Percentiles rank a stretch among this genome's conserved stretches.
Conservation (phyloP, 2,888 invertebrate genomes). For the Mythimna vitellina region DNA sequence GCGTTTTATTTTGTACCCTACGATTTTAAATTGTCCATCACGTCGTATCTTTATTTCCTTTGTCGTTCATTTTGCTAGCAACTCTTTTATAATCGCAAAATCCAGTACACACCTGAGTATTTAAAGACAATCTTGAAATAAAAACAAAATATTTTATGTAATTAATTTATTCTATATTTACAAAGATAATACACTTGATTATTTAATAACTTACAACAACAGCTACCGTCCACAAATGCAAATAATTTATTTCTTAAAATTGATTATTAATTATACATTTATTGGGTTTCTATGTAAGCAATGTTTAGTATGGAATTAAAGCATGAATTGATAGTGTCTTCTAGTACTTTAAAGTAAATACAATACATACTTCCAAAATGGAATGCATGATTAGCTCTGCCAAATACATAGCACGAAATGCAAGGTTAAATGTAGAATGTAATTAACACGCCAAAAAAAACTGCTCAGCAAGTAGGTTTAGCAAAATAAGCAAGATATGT, state of each 20-base stretch:
- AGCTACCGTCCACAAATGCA: slow-evolving; percentile 47
- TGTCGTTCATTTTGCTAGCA: not conserved
- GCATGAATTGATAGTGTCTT: slow-evolving; percentile 22
- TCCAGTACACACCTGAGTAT: not conserved
- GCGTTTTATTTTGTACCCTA: slow-evolving; percentile 76
- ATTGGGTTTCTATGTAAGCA: slow-evolving; percentile 37
- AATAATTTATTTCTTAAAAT: slow-evolving; percentile 48
- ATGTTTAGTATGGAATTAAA: slow-evolving; percentile 31
- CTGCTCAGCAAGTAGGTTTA: not conserved
- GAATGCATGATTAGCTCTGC: slow-evolving; percentile 67
- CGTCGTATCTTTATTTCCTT: not conserved
- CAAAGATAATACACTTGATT: slow-evolving; percentile 61
- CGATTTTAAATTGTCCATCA: not conserved
- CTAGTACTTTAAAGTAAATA: slow-evolving; percentile 29
- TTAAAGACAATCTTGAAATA: slow-evolving; percentile 10
- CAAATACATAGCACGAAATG: slow-evolving; percentile 50
- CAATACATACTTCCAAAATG: slow-evolving; percentile 56
- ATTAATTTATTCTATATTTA: slow-evolving; percentile 64
- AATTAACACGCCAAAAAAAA: not conserved
- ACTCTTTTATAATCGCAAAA: not conserved
- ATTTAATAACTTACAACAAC: slow-evolving; percentile 59
- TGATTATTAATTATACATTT: slow-evolving; percentile 11
- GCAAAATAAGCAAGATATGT: not conserved
- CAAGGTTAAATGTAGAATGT: slow-evolving; percentile 32
- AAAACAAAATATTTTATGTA: slow-evolving; percentile 23